Conservation (phyloP, 2,888 invertebrate species). For the Bellardia pandia region DNA sequence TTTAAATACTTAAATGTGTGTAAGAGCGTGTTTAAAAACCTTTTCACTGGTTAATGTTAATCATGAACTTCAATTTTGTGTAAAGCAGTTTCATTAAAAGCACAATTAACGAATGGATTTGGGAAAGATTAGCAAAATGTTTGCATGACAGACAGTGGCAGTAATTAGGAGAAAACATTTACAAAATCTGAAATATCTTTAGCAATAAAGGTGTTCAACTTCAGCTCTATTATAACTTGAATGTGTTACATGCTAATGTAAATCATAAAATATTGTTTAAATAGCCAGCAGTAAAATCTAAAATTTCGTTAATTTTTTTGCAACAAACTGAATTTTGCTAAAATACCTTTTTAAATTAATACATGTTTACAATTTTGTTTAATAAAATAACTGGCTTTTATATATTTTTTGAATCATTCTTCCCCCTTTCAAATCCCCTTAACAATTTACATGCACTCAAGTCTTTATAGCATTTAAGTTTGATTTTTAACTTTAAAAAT, state of each 20-base stretch:
- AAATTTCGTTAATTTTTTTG: no score
- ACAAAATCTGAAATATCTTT: no score
- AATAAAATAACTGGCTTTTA: no score
- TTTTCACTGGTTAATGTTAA: background rate
- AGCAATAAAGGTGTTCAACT: no score
- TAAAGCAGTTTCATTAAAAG: background rate
- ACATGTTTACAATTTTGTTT: no score
- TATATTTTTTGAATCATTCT: background rate
- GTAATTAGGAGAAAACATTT: no score
- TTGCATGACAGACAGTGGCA: background rate
- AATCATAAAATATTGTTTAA: no score
- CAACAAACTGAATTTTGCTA: no score
- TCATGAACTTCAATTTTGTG: background rate
- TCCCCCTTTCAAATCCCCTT: background rate
- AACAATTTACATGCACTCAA: background rate
- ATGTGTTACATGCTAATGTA: no score
- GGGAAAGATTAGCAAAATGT: background rate
- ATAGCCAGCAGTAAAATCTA: no score
- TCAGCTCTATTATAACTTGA: no score
- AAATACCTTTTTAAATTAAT: no score
- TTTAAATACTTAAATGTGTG: background rate
- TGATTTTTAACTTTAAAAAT: constrained; percentile 25
- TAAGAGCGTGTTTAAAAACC: background rate
- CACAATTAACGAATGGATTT: background rate
- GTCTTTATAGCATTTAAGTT: background rate